Evolutionary conservation across 1,140 invertebrate species (phyloP), one percentile per base, ranked within the genome.

Genomic region (Plutomurus gul): DNA sequence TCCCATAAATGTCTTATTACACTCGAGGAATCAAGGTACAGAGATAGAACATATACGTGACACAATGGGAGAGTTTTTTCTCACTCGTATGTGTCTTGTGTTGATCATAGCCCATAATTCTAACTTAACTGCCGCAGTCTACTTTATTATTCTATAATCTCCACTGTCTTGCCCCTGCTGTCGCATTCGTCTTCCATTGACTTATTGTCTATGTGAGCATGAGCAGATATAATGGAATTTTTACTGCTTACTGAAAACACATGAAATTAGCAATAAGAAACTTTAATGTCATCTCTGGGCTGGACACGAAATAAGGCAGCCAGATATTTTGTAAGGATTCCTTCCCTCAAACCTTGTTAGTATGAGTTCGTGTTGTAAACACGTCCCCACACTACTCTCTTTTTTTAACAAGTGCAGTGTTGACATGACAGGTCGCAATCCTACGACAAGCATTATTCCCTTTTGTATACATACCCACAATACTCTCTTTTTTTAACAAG

Each of bases 241-340:
- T 43, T 43, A 43, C 39, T 43, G 39, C 10, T 43, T 43, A 13
- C 39, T 43, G n/a, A n/a, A n/a, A n/a, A n/a, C n/a, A n/a, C n/a
- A n/a, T 65, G 27, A 33, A 65, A 33, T 33, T 51, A 51, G 56
- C 25, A 65, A 65, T 65, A 33, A 65, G 56, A 65, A 56, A 65
- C 56, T 65, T 65, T 65, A 65, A 65, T 65, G 56, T 65, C 56
- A 65, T 65, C 56, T 65, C 13, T 33, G 56, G 56, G 56, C 27
- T 65, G 56, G 27, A 65, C 56, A 33, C 16, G 56, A 27, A n/a
- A 25, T 65, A 51, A 51, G 25, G 20, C 47, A 51, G 47, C 25
- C 47, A 51, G 25, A 22, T 30, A 65, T 33, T 65, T n/a, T 30
- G 27, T 65, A 65, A n/a, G 56, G 56, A 65, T 65, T 65, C 56